A percentile compares a stretch with the other conserved stretches of the same genome.
Conservation (phyloP, 2,113 vertebrate genomes). For the Cyprinus carpio region DNA sequence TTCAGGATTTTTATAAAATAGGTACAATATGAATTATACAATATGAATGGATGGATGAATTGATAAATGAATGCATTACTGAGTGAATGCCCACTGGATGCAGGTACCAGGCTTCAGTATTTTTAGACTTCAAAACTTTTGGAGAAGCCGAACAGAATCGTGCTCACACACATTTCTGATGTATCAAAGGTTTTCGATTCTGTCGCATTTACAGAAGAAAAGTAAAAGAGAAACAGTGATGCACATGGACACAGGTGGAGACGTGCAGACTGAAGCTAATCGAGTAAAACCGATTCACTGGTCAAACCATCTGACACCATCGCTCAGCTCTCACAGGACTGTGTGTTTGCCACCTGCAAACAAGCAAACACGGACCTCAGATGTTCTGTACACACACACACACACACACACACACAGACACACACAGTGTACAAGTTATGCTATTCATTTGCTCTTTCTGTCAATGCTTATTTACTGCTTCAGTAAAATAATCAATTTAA, state of each 20-base stretch:
- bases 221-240: background rate
- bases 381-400: too few species aligned
- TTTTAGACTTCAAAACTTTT: too few species aligned
- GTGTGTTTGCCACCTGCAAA: background rate
- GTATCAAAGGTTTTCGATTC: background rate
- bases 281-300: background rate
- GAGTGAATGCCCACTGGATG: too few species aligned
- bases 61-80: too few species aligned
- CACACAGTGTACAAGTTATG: constrained; percentile 5
- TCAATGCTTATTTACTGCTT: constrained; percentile 22
- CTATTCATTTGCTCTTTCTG: background rate
- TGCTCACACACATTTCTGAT: background rate
- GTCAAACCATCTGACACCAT: background rate
- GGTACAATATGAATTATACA: too few species aligned
- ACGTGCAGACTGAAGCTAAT: background rate
- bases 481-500: constrained; percentile 2
- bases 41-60: too few species aligned
- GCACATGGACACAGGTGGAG: background rate
- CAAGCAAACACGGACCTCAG: too few species aligned
- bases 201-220: background rate
- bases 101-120: too few species aligned
- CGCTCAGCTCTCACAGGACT: background rate
- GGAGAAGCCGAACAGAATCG: too few species aligned
- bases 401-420: too few species aligned
- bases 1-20: too few species aligned